Percentiles rank a stretch among this genome's conserved stretches.
phyloP scores from a whole-genome alignment of 2,888 invertebrate genomes.

The Salpingus planirostris region DNA sequence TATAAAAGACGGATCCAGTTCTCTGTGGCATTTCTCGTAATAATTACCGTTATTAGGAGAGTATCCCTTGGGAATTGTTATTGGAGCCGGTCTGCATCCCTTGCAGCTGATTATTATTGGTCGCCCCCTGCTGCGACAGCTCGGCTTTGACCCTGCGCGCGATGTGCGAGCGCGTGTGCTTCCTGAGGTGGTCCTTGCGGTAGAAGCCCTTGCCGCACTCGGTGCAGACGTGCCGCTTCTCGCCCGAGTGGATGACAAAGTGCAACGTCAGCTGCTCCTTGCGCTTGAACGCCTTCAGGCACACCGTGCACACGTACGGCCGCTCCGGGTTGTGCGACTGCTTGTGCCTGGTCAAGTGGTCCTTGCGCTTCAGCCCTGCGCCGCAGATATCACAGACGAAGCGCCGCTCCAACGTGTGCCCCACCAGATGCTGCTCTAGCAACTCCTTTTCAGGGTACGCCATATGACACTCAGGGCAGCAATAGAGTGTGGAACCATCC shows the following conservation, averaged over 20 bases:
- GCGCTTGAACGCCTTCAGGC: constrained; percentile 79
- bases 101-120: constrained; percentile 32
- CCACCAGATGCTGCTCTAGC: constrained; percentile 76
- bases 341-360: constrained; percentile 79
- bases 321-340: constrained; percentile 83
- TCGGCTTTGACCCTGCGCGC: constrained; percentile 78
- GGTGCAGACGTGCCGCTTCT: constrained; percentile 77
- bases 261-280: constrained; percentile 83
- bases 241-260: constrained; percentile 84
- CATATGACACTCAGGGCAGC: constrained; percentile 85
- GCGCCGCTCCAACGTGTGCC: constrained; percentile 74
- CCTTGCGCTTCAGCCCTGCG: constrained; percentile 78
- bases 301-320: constrained; percentile 81
- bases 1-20: no score
- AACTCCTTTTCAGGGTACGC: constrained; percentile 78
- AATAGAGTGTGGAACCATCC: constrained; percentile 77
- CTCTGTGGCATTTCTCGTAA: no score
- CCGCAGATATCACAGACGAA: constrained; percentile 87
- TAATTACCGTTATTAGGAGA: no score
- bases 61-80: constrained; percentile 23
- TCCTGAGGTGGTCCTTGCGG: constrained; percentile 78
- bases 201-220: constrained; percentile 88
- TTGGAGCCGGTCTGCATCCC: constrained; percentile 38
- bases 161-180: constrained; percentile 75
- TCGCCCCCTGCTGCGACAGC: constrained; percentile 55